These are phyloP conservation scores for Drosophila anomalata DNA, from an alignment of 2,888 invertebrate species.

Conservation along the genomic window DNA sequence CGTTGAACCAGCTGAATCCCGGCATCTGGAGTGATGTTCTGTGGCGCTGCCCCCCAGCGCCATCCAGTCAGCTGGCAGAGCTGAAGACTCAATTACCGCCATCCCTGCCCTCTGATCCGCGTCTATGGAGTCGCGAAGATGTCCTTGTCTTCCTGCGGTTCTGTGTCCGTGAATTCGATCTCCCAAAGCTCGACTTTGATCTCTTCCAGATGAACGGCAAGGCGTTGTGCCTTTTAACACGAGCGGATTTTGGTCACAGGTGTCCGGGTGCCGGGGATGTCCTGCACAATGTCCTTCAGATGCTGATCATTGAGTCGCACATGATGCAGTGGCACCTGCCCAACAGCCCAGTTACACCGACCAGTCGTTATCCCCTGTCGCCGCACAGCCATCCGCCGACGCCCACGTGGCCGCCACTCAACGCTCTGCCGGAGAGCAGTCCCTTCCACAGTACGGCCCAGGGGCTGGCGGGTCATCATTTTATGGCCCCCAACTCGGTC, in stretches of 20 bases:
- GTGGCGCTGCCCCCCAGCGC: constrained; percentile 94
- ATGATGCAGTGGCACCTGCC: constrained; percentile 91
- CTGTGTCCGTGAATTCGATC: constrained; percentile 96
- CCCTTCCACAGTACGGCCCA: constrained; percentile 85
- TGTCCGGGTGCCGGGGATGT: constrained; percentile 97
- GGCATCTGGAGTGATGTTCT: constrained; percentile 93
- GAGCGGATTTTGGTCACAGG: constrained; percentile 94
- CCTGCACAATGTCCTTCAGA: constrained; percentile 95
- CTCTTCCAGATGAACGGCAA: constrained; percentile 99
- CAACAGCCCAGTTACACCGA: constrained; percentile 92
- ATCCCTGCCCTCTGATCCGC: constrained; percentile 93
- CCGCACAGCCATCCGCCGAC: constrained; percentile 93
- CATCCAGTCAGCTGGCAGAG: constrained; percentile 91
- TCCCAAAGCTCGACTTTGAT: constrained; percentile 95
- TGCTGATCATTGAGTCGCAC: constrained; percentile 92
- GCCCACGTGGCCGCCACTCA: constrained; percentile 88
- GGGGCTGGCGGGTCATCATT: constrained; percentile 86
- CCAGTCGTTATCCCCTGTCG: constrained; percentile 91
- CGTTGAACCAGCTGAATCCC: constrained; percentile 89
- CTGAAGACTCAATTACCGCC: constrained; percentile 94
- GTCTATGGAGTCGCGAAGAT: constrained; percentile 95
- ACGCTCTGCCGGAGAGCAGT: constrained; percentile 84
- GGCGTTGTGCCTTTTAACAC: constrained; percentile 94
- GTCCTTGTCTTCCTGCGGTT: constrained; percentile 94
- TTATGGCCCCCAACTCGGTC: constrained; percentile 93